Evolutionary conservation across 2,113 vertebrate genomes (phyloP).

Genomic region (Gallinago jamesoni): DNA sequence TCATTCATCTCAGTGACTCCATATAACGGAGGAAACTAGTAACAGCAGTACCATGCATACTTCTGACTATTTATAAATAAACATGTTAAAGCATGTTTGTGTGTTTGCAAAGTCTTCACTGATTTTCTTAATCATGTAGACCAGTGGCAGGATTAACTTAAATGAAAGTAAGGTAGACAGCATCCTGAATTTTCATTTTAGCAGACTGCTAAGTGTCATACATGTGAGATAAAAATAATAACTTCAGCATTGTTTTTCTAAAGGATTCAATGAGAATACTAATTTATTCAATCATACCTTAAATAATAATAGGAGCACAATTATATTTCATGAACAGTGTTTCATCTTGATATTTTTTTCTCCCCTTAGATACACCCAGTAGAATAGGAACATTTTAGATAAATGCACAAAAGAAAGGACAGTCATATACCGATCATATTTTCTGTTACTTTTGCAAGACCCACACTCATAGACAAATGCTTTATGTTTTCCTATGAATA

Average conservation of each 20-base stretch:
- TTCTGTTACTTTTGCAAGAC: neutral
- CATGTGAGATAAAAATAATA: neutral
- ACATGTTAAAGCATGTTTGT: neutral
- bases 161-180: neutral
- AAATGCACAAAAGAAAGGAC: slow-evolving; percentile 8
- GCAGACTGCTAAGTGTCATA: neutral
- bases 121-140: neutral
- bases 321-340: neutral
- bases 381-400: neutral
- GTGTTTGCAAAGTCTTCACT: neutral
- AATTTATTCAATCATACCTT: neutral
- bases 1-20: neutral
- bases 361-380: neutral
- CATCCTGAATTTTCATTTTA: neutral
- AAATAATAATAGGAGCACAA: neutral
- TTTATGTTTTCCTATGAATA: neutral
- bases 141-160: neutral
- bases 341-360: neutral
- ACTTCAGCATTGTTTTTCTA: neutral
- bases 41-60: neutral
- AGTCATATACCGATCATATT: neutral
- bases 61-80: neutral
- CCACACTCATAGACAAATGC: neutral
- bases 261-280: neutral
- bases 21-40: neutral